Evolutionary conservation across 2,113 vertebrate genomes (phyloP).

Genomic region (Dasyprocta punctata): DNA sequence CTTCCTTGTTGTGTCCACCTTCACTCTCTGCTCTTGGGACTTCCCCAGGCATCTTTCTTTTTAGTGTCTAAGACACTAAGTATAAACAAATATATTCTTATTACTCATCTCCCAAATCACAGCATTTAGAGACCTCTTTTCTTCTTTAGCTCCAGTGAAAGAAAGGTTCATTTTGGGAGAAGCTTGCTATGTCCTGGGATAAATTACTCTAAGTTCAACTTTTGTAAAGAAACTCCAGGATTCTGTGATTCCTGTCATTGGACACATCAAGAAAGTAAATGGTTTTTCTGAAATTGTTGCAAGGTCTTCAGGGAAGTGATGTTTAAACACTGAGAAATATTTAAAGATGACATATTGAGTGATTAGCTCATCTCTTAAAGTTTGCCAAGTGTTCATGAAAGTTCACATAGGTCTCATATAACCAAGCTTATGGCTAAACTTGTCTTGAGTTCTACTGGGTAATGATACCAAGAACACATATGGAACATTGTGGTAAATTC

Average conservation of each 20-base stretch:
- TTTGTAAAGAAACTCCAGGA: background rate
- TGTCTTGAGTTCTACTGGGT: constrained; percentile 26
- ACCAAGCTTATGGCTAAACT: constrained; percentile 2
- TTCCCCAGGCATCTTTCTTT: background rate
- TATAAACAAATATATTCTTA: background rate
- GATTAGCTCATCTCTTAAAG: constrained; percentile 6
- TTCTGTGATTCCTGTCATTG: background rate
- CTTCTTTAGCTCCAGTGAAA: background rate
- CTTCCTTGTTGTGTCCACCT: background rate
- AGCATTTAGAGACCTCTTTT: background rate
- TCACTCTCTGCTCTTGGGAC: background rate
- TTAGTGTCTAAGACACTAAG: background rate
- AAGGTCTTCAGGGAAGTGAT: constrained; percentile 31
- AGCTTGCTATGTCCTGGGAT: background rate
- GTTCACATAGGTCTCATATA: constrained; percentile 9
- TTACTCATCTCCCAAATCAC: background rate
- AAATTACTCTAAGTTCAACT: background rate
- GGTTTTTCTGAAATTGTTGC: background rate
- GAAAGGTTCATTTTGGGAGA: background rate
- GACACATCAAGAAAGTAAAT: constrained; percentile 2
- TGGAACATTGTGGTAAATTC: constrained; percentile 33
- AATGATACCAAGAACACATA: background rate
- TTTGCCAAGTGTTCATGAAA: constrained; percentile 23
- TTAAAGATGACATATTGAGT: constrained; percentile 35
- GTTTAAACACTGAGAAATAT: background rate